Base-by-base conservation (phyloP, 2,888 invertebrate species). In the Yponomeuta plumbellus region DNA sequence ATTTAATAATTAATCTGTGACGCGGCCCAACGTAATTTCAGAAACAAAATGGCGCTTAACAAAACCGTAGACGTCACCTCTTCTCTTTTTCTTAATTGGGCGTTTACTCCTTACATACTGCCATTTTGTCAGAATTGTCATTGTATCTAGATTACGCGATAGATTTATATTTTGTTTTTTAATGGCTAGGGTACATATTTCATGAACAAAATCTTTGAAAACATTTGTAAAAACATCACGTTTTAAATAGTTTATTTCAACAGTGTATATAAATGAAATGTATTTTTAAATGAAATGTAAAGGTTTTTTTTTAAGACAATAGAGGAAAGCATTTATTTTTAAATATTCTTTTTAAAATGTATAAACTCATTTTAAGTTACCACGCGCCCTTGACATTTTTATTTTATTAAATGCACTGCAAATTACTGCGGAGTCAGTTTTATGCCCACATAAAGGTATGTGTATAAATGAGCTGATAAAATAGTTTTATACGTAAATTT, bases 241-340 rank as follows among this genome's bases (percentile, higher is more conserved):
- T 20, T 21, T 21, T 58, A 52, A 17, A 52, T 52, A 17, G 44
- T 52, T 52, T 52, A 52, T 52, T 52, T 34, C 34, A 34, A 52
- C 13, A 17, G 17, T 58, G 58, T 58, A 58, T 11, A 20, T 58
- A 58, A 58, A 11, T 58, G 8, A 58, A 58, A n/a, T 58, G 4
- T 58, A 58, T 58, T 58, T 58, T 58, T 58, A 58, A 58, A 58
- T 58, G n/a, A 22, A 58, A 22, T 58, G 10, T n/a, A 21, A 58
- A 58, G 58, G 21, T 58, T 22, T 21, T 20, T 21, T 58, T 52
- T 52, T 52, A 58, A 58, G 58, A 58, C 58, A 4, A 3, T 58
- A 20, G 21, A 58, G 17, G 34, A 34, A 56, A 2, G 58, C 58
- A 58, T 58, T 58, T 58, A 58, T 58, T 58, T 58, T 52, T 58